Conservation (phyloP, 2,888 invertebrate species). For the Eristalis arbustorum region DNA sequence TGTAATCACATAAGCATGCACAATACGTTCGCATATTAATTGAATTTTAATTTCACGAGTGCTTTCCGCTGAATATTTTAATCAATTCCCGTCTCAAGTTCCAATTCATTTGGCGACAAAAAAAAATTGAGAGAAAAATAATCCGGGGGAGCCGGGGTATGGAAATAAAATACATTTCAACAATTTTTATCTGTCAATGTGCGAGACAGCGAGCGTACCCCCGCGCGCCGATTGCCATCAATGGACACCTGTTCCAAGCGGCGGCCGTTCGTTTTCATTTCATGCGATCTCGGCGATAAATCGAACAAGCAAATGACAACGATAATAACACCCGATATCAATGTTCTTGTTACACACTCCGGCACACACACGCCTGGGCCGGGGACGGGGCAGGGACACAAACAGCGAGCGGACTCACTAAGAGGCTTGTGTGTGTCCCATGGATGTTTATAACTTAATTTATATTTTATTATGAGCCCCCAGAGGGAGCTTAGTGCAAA, state of each 20-base stretch:
- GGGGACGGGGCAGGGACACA: too few relatives aligned
- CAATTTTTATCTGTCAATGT: slow-evolving; percentile 41
- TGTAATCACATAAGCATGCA: not conserved
- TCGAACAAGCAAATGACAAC: slow-evolving; percentile 62
- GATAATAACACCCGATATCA: slow-evolving; percentile 59
- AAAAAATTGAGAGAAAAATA: not conserved
- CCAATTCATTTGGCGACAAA: slow-evolving; percentile 57
- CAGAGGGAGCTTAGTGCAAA: slow-evolving; percentile 15
- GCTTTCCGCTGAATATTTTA: slow-evolving; percentile 35
- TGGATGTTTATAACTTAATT: slow-evolving; percentile 67
- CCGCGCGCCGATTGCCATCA: slow-evolving; percentile 7
- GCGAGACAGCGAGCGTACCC: slow-evolving; percentile 5
- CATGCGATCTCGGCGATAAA: slow-evolving; percentile 47
- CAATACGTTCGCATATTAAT: slow-evolving; percentile 39
- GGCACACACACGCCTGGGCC: not conserved
- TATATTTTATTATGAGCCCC: slow-evolving; percentile 66
- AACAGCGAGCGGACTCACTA: not conserved
- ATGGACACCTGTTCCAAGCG: not conserved
- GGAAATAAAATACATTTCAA: slow-evolving; percentile 54
- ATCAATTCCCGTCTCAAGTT: slow-evolving; percentile 61
- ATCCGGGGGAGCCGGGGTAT: not conserved
- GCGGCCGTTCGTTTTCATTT: not conserved
- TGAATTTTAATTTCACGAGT: slow-evolving; percentile 53
- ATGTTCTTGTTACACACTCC: slow-evolving; percentile 34
- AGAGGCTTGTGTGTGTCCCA: not conserved